Percentiles rank a stretch among this genome's conserved stretches.
Conservation (phyloP, 2,888 invertebrate species). For the Prionchulus punctatus region DNA sequence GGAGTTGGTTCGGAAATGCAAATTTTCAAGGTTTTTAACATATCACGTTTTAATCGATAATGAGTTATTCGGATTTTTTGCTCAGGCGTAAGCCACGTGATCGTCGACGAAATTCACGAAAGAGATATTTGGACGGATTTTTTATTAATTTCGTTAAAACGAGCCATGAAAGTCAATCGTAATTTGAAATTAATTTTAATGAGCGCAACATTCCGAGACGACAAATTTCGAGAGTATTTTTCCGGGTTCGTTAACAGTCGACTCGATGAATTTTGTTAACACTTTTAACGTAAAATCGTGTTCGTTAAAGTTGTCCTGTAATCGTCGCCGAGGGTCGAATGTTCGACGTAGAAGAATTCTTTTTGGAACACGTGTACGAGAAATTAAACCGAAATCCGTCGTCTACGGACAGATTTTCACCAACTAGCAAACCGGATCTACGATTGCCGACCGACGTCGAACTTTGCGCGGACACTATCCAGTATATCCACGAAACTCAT, state of each 20-base stretch:
- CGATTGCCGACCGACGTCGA: too few species aligned
- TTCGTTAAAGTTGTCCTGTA: constrained; percentile 4
- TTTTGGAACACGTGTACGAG: constrained; percentile 2
- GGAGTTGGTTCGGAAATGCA: constrained; percentile 18
- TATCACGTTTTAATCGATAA: not conserved
- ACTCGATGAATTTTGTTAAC: not conserved
- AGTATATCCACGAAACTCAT: not conserved
- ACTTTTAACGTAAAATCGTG: not conserved
- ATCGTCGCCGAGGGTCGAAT: constrained; percentile 8
- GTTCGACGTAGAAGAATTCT: constrained; percentile 6
- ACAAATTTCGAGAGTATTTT: constrained; percentile 46
- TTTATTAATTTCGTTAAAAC: constrained; percentile 43
- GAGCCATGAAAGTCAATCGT: constrained; percentile 42
- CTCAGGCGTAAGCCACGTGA: constrained; percentile 47
- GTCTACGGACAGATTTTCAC: too few species aligned
- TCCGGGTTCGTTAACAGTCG: constrained; percentile 15
- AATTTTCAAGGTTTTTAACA: constrained; percentile 28
- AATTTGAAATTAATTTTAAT: constrained; percentile 48
- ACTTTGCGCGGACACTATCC: not conserved
- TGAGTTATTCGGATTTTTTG: not conserved
- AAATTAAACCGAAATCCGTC: too few species aligned
- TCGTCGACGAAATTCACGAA: constrained; percentile 59
- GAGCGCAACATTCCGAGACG: constrained; percentile 55
- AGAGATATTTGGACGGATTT: constrained; percentile 53
- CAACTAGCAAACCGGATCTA: too few species aligned